Evolutionary conservation across 1,140 invertebrate genomes (phyloP).

Genomic region (Platorchestia sp.): DNA sequence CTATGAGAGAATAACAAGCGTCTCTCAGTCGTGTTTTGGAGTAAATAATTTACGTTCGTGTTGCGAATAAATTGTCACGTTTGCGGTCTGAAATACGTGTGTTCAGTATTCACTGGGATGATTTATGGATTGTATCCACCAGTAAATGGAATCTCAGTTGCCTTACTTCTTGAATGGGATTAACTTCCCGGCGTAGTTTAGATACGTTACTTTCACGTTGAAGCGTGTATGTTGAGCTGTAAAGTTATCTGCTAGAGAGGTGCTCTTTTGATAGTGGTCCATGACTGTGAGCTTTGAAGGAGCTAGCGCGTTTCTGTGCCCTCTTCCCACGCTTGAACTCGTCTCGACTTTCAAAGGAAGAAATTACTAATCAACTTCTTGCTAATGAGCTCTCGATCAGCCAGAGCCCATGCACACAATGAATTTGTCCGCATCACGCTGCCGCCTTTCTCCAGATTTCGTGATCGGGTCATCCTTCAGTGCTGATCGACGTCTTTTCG

Average conservation of each 20-base stretch:
- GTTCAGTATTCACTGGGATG: too few relatives aligned
- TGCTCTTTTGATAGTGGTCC: background rate
- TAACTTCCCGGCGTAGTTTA: background rate
- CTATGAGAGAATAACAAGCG: too few relatives aligned
- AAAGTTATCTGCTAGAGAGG: background rate
- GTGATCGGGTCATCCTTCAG: background rate
- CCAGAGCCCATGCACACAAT: slow-evolving; percentile 2
- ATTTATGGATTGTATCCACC: too few relatives aligned
- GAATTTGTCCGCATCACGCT: slow-evolving; percentile 17
- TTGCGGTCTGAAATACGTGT: too few relatives aligned
- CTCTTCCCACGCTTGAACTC: background rate
- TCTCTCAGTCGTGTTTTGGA: too few relatives aligned
- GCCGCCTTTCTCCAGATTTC: slow-evolving; percentile 19
- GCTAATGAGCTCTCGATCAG: background rate
- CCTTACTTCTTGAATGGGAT: background rate
- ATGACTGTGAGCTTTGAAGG: background rate
- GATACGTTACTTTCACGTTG: background rate
- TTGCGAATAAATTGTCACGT: too few relatives aligned
- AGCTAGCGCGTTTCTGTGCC: background rate
- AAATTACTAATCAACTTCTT: background rate
- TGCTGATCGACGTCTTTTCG: background rate
- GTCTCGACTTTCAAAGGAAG: background rate
- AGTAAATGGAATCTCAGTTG: background rate
- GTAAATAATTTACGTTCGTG: too few relatives aligned
- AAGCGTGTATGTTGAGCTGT: background rate